phyloP scores from a whole-genome alignment of 2,797 vertebrate genomes.

The Botia kubotai region DNA sequence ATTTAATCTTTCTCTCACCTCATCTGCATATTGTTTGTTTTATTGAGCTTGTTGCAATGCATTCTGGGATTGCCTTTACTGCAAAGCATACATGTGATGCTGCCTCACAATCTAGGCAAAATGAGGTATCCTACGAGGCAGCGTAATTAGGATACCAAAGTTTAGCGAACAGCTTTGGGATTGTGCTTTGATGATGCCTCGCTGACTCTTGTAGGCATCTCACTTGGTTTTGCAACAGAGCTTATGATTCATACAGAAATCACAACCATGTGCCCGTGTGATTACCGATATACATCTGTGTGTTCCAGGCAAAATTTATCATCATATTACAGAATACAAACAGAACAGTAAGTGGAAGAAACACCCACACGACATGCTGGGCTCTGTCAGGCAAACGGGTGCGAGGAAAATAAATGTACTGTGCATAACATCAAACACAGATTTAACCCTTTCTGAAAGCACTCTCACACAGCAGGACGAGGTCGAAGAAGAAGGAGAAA shows the following conservation, averaged over 20 bases:
- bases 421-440: background rate
- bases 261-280: conserved; percentile 21
- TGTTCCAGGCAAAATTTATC: conserved; percentile 24
- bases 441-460: background rate
- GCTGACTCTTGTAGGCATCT: conserved; percentile 1
- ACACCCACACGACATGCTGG: conserved; percentile 22
- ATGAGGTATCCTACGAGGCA: background rate
- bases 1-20: background rate
- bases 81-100: background rate
- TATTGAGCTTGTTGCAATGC: background rate
- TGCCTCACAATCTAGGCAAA: background rate
- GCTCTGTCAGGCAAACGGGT: background rate
- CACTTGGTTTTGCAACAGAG: background rate
- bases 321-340: conserved; percentile 27
- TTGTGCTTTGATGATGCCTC: background rate
- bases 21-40: too few species aligned
- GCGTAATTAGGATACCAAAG: background rate
- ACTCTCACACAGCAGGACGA: background rate
- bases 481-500: background rate
- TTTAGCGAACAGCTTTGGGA: background rate
- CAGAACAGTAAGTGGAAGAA: conserved; percentile 9
- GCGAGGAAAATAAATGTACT: conserved; percentile 4
- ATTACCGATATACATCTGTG: conserved; percentile 33
- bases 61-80: background rate
- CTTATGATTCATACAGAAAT: conserved; percentile 16